Evolutionary conservation across 2,888 invertebrate species (phyloP).

Genomic region (Hemicrepidius hirtus): DNA sequence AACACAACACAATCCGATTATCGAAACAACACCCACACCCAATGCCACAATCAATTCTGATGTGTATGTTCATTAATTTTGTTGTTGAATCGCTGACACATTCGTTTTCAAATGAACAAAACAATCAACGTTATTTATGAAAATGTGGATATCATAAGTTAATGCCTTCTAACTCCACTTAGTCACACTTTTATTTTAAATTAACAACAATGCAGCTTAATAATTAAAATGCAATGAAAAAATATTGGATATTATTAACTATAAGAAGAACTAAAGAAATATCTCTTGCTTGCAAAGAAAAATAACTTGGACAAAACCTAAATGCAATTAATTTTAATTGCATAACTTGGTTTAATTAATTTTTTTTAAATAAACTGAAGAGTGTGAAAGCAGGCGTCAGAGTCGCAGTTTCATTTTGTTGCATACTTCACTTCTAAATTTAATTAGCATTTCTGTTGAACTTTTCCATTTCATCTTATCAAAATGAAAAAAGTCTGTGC

Average conservation of each 20-base stretch:
- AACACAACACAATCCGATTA: conserved; percentile 18
- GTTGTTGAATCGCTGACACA: conserved; percentile 13
- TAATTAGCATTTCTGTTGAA: conserved; percentile 19
- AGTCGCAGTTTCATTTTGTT: conserved; percentile 23
- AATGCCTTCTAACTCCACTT: neutral
- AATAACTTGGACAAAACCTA: neutral
- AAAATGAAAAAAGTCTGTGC: neutral
- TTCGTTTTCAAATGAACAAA: conserved; percentile 3
- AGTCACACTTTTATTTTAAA: too few relatives aligned
- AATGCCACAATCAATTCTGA: conserved; percentile 6
- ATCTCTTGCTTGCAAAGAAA: neutral
- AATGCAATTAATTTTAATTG: conserved; percentile 28
- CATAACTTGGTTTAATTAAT: conserved; percentile 27
- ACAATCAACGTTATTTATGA: conserved; percentile 1
- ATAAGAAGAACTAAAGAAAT: too few relatives aligned
- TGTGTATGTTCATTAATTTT: conserved; percentile 20
- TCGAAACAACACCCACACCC: conserved; percentile 8
- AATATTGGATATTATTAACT: too few relatives aligned
- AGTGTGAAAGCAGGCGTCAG: conserved; percentile 7
- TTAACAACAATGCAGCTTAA: too few relatives aligned
- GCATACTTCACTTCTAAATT: conserved; percentile 22
- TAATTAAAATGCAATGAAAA: conserved; percentile 5
- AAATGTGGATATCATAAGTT: conserved; percentile 3
- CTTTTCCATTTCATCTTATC: conserved; percentile 11
- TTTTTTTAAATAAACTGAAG: conserved; percentile 20